These are phyloP conservation scores for Drosophila meridionalis DNA, from an alignment of 2,888 invertebrate species.

Conservation along the genomic window DNA sequence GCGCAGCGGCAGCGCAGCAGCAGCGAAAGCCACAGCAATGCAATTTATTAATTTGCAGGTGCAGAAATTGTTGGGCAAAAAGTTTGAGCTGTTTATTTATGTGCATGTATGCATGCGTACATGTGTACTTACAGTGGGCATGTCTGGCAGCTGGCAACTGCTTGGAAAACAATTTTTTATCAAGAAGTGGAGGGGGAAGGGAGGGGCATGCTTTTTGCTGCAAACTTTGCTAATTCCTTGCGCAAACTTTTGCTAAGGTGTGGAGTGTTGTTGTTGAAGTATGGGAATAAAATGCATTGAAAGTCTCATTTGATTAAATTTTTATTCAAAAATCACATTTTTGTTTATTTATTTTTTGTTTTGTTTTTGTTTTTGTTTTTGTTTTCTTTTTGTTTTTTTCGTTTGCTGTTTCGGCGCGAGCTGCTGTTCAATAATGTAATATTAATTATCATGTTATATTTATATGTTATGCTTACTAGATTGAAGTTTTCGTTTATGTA, in stretches of 20 bases:
- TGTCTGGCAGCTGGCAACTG: constrained; percentile 27
- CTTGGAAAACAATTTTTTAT: constrained; percentile 36
- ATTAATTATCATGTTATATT: constrained; percentile 42
- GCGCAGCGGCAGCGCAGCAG: background rate
- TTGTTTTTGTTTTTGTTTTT: constrained; percentile 36
- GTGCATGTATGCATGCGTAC: background rate
- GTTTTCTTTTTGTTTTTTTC: constrained; percentile 25
- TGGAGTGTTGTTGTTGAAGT: constrained; percentile 31
- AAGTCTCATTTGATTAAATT: constrained; percentile 66
- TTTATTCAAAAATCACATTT: constrained; percentile 82
- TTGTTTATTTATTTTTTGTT: constrained; percentile 35
- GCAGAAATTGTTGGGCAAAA: constrained; percentile 33
- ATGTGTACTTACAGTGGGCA: background rate
- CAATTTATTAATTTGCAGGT: constrained; percentile 72
- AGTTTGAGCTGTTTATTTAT: constrained; percentile 35
- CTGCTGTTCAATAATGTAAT: constrained; percentile 55
- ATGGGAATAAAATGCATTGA: background rate
- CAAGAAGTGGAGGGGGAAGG: constrained; percentile 2
- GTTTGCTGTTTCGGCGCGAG: constrained; percentile 56
- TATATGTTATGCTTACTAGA: constrained; percentile 51
- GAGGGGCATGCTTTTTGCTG: constrained; percentile 35
- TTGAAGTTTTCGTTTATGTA: constrained; percentile 61
- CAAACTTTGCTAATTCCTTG: constrained; percentile 70
- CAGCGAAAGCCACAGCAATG: constrained; percentile 26
- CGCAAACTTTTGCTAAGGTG: constrained; percentile 61